Evolutionary conservation across 2,888 invertebrate genomes (phyloP).

Genomic region (Ctenicera cuprea): DNA sequence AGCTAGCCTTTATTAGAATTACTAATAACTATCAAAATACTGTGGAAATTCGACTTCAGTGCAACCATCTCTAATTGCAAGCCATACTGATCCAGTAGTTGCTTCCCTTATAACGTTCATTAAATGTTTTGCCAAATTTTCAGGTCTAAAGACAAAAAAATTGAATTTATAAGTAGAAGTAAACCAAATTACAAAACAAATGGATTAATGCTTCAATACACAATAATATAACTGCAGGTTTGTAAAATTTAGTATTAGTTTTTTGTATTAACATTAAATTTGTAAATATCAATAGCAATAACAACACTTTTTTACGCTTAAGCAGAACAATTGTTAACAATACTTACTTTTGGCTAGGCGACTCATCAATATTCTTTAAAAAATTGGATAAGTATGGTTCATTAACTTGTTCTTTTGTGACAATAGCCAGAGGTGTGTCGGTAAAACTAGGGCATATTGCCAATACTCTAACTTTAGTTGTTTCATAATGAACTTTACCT

Average conservation of each 20-base stretch:
- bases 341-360: neutral
- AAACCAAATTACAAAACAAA: too few species aligned
- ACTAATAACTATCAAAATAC: too few species aligned
- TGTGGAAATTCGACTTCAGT: slow-evolving; percentile 4
- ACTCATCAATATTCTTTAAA: neutral
- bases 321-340: too few species aligned
- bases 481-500: slow-evolving; percentile 28
- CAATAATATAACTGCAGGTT: too few species aligned
- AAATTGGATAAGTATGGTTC: neutral
- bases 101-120: neutral
- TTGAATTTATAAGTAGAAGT: too few species aligned
- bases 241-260: too few species aligned
- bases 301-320: too few species aligned
- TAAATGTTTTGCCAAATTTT: neutral
- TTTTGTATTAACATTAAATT: too few species aligned
- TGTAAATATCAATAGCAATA: too few species aligned
- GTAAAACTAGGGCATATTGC: slow-evolving; percentile 54
- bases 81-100: slow-evolving; percentile 17
- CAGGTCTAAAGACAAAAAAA: slow-evolving; percentile 17
- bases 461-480: slow-evolving; percentile 47
- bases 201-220: too few species aligned
- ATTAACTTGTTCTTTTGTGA: neutral
- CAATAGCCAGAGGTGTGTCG: slow-evolving; percentile 22
- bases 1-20: too few species aligned
- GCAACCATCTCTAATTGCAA: neutral